A percentile compares a stretch with the other conserved stretches of the same genome.
These are phyloP conservation scores for Corynorhinus townsendii DNA, from an alignment of 2,113 vertebrate species.

Conservation along the genomic window DNA sequence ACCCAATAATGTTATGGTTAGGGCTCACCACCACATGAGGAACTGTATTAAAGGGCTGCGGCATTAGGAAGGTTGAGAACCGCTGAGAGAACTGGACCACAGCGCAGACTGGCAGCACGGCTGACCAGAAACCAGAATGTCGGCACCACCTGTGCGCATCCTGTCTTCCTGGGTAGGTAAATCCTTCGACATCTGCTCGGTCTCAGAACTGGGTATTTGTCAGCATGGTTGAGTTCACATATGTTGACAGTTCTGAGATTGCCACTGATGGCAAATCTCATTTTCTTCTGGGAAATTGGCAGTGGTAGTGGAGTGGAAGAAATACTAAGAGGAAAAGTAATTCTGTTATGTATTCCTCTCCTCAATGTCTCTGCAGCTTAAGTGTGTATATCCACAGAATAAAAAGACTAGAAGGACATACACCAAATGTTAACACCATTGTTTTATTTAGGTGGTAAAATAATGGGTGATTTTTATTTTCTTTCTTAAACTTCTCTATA, in stretches of 20 bases:
- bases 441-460: background rate
- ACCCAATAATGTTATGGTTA: too few species aligned
- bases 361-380: background rate
- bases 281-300: background rate
- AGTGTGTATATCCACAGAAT: background rate
- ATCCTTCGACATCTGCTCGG: background rate
- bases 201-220: background rate
- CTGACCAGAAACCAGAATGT: background rate
- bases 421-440: background rate
- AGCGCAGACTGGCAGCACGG: background rate
- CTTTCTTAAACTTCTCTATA: background rate
- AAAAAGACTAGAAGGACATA: background rate
- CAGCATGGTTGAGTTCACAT: background rate
- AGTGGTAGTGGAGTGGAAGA: background rate
- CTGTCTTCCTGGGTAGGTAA: background rate
- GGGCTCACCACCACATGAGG: too few species aligned
- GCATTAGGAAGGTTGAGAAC: too few species aligned
- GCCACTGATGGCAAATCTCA: background rate
- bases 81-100: background rate
- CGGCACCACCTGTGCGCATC: background rate
- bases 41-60: too few species aligned
- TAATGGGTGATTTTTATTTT: background rate
- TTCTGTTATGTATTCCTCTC: background rate
- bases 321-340: background rate
- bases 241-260: conserved; percentile 1